Evolutionary conservation across 2,797 vertebrate species (phyloP).

Genomic region (Eulemur rubriventer): DNA sequence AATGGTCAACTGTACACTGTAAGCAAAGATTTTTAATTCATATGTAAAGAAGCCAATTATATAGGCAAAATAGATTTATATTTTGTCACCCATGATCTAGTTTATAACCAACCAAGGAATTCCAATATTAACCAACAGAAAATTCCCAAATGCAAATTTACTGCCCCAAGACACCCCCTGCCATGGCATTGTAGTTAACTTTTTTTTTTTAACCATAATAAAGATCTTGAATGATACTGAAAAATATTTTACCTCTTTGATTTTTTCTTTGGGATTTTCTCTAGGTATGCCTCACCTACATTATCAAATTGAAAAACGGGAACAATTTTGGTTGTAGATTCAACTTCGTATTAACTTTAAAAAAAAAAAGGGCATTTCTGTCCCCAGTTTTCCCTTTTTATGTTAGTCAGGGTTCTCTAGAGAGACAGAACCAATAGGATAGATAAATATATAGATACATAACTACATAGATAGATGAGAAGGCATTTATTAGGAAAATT

Average conservation of each 20-base stretch:
- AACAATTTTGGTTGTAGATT: not conserved
- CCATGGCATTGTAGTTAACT: not conserved
- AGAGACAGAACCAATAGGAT: not conserved
- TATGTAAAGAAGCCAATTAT: not conserved
- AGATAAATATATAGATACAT: no score
- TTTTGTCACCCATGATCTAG: not conserved
- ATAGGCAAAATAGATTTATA: not conserved
- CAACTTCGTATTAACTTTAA: not conserved
- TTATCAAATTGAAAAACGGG: not conserved
- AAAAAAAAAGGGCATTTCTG: not conserved
- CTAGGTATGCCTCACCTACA: not conserved
- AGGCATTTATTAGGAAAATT: not conserved
- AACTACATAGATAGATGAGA: not conserved
- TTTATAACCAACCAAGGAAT: not conserved
- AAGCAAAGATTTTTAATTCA: not conserved
- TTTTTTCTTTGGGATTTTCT: not conserved
- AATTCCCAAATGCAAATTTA: not conserved
- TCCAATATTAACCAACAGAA: not conserved
- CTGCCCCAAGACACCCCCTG: fast-evolving
- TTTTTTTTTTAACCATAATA: not conserved
- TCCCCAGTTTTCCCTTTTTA: not conserved
- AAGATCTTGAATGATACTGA: not conserved
- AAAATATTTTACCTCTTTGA: not conserved
- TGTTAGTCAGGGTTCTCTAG: not conserved
- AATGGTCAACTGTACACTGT: not conserved